Conservation (phyloP, 2,888 invertebrate genomes). For the Eristalinus sepulchralis region DNA sequence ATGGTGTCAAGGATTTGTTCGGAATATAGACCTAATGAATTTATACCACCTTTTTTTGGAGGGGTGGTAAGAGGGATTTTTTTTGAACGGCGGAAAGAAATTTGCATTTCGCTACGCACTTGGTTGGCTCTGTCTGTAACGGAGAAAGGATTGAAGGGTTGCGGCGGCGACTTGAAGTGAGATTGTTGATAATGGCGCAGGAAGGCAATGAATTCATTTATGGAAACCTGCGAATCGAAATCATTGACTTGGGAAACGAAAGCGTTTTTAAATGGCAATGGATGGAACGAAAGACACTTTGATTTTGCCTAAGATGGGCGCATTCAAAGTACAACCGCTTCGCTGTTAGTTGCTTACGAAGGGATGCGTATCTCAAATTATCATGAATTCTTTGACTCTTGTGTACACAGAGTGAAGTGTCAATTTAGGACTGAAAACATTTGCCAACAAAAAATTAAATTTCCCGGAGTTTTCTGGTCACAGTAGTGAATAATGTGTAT, state of each 20-base stretch:
- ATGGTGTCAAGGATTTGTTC: conserved; percentile 71
- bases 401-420: too few species aligned
- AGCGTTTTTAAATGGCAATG: not conserved
- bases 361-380: too few species aligned
- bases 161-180: not conserved
- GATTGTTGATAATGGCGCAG: not conserved
- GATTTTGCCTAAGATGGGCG: too few species aligned
- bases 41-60: conserved; percentile 61
- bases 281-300: too few species aligned
- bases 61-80: conserved; percentile 39
- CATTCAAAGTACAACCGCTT: too few species aligned
- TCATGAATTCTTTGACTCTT: too few species aligned
- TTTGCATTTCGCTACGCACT: conserved; percentile 40
- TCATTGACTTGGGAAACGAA: not conserved
- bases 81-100: conserved; percentile 27
- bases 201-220: not conserved
- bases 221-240: not conserved
- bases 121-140: not conserved
- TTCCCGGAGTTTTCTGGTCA: too few species aligned
- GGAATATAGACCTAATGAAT: conserved; percentile 68
- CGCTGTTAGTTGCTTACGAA: too few species aligned
- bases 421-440: too few species aligned
- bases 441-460: too few species aligned
- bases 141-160: too few species aligned
- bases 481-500: too few species aligned